Conservation (phyloP, 2,888 invertebrate genomes). For the Drosophila seclusa region DNA sequence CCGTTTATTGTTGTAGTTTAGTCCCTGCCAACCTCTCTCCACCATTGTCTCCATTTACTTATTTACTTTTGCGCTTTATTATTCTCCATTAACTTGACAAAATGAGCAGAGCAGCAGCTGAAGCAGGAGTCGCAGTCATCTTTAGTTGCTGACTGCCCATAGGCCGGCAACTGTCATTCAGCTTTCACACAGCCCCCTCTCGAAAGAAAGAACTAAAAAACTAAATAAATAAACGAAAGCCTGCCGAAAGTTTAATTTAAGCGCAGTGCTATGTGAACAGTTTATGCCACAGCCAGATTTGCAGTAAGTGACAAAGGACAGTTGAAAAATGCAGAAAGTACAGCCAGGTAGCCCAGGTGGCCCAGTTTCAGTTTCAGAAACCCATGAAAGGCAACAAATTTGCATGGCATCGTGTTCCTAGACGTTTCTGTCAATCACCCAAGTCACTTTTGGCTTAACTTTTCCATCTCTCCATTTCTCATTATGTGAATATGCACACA, state of each 20-base stretch:
- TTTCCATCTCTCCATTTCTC: conserved; percentile 7
- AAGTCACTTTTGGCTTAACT: conserved; percentile 38
- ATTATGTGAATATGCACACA: conserved; percentile 19
- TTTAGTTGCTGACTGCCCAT: conserved; percentile 25
- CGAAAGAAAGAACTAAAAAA: conserved; percentile 27
- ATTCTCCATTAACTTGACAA: conserved; percentile 80
- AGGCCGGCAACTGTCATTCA: conserved; percentile 35
- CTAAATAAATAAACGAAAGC: conserved; percentile 32
- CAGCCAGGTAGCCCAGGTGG: conserved; percentile 15
- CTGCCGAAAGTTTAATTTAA: conserved; percentile 47
- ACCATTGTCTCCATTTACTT: conserved; percentile 68
- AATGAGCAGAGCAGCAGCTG: conserved; percentile 58
- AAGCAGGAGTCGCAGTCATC: conserved; percentile 19
- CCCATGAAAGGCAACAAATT: conserved; percentile 12
- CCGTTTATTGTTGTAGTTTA: conserved; percentile 77
- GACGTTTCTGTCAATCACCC: conserved; percentile 42
- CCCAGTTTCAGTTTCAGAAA: conserved; percentile 3
- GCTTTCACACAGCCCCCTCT: neutral
- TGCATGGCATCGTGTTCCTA: conserved; percentile 3
- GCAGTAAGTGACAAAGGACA: conserved; percentile 1
- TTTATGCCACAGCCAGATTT: conserved; percentile 28
- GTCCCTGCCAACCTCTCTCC: conserved; percentile 21
- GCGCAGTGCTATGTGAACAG: conserved; percentile 5
- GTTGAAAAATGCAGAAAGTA: conserved; percentile 5
- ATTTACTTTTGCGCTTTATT: conserved; percentile 81